Evolutionary conservation across 2,113 vertebrate species (phyloP), one percentile per base, ranked within the genome.

Genomic region (Jaculus jaculus): DNA sequence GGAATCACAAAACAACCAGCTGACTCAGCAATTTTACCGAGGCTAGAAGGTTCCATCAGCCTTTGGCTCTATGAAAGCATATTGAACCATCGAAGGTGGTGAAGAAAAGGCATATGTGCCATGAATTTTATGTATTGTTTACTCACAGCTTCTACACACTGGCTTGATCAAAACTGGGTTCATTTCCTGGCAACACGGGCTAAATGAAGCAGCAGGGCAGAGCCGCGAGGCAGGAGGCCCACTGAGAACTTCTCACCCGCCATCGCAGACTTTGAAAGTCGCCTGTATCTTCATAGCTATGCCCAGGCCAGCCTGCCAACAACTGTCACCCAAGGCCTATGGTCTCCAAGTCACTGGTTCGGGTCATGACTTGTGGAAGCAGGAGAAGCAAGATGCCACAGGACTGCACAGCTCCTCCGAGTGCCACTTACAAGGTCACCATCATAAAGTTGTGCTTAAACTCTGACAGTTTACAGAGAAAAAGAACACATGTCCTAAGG

Each of bases 211-310:
- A 88, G 61, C 63, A 74, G 13, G 32, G 77, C 32, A 87, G 8
- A 80, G 61, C 51, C 74, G 73, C 74, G 84, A 90, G 37, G 72
- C 66, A 84, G 63, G 16, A 28, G 94, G 37, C 8, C 23, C 92
- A 91, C 81, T 47, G 84, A 94, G 75, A 94, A 65, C 58, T 91
- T 84, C 91, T 87, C 89, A 91, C 80, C 68, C 58, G 71, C 92
- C 82, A 94, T 91, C 66, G 83, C 58, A 89, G 72, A 82, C 73
- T 92, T 95, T 92, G 85, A 47, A 92, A 95, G 81, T 92, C 95
- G 72, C 80, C 58, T 95, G 95, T 94, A 92, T 95, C 82, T 92
- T 89, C 91, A 90, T 88, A 86, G 68, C 61, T 73, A 77, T 68
- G 89, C 47, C 72, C 60, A 65, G 54, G 51, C 24, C 63, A 91